Evolutionary conservation across 2,113 vertebrate genomes (phyloP).

Genomic region (Grus americana): DNA sequence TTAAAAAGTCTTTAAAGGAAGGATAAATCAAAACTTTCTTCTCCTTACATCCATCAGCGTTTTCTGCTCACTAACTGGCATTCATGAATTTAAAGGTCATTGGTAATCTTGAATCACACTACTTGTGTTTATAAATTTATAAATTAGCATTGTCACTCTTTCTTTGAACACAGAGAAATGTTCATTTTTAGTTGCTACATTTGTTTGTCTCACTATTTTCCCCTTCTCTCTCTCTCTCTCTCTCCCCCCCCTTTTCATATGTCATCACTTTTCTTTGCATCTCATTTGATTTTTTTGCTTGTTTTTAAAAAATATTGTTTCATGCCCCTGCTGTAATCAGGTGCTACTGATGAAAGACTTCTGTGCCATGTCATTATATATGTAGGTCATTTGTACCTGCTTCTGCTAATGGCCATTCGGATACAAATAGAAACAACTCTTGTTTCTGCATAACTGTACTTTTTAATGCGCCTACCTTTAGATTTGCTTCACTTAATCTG

Average conservation of each 20-base stretch:
- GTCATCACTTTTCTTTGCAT: not conserved
- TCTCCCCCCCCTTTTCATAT: not conserved
- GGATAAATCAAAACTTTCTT: not conserved
- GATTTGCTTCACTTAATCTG: constrained; percentile 3
- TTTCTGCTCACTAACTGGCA: not conserved
- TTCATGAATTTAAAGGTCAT: not conserved
- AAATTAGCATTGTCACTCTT: not conserved
- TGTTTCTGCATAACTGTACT: not conserved
- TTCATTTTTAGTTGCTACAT: not conserved
- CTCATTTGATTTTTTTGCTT: not conserved
- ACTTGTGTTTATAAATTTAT: not conserved
- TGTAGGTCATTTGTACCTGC: not conserved
- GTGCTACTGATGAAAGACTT: constrained; percentile 1
- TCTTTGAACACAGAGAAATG: not conserved
- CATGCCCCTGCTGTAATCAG: not conserved
- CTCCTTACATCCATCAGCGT: not conserved
- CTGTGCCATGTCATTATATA: not conserved
- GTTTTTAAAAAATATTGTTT: not conserved
- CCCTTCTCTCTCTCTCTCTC: not conserved
- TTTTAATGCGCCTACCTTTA: not conserved
- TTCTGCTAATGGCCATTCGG: not conserved
- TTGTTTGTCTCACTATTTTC: not conserved
- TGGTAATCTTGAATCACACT: not conserved
- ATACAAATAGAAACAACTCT: not conserved
- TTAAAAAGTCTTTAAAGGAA: not conserved